Base-by-base conservation (phyloP, 2,797 vertebrate species). In the Molossus alvarezi region DNA sequence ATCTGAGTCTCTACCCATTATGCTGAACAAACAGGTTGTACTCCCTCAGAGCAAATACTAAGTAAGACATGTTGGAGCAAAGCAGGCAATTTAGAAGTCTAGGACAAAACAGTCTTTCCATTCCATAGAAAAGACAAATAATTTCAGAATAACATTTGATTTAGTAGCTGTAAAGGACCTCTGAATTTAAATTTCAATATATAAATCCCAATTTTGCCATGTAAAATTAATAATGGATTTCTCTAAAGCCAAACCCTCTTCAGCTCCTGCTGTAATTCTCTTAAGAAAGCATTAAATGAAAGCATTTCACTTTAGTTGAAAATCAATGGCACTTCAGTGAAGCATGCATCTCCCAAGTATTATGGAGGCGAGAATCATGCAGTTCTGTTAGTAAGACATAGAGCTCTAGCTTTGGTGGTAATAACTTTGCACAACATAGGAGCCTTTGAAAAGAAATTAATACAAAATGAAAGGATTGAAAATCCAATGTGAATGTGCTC, bases 261-360 rank as follows among this genome's bases (percentile, higher is more conserved):
- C 97, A 98, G 91, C 88, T 88, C 97, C 90, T 71, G 93, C 90
- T 97, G 89, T 98, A 98, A 98, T 98, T 98, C 97, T 98, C 96
- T 98, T 98, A 97, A 98, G 98, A 98, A 98, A 98, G 95, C 96
- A 98, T 98, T 98, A 98, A 98, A 98, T 97, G 93, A 98, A 97
- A 97, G 95, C 96, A 98, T 98, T 98, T 98, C 89, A 95, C 96
- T 98, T 98, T 97, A 98, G 98, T 96, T 98, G 97, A 98, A 98
- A 98, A 98, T 98, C 98, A 98, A 98, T 98, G 98, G 96, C 95
- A 96, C 96, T 98, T 98, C 98, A 98, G 97, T 95, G 97, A 98
- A 98, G 97, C 98, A 97, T 97, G 90, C 93, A 97, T 98, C 97
- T 98, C 94, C 96, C 97, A 98, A 98, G 97, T 93, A 97, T 98